phyloP scores from a whole-genome alignment of 2,113 vertebrate genomes.

The Orthochromis indermauri region DNA sequence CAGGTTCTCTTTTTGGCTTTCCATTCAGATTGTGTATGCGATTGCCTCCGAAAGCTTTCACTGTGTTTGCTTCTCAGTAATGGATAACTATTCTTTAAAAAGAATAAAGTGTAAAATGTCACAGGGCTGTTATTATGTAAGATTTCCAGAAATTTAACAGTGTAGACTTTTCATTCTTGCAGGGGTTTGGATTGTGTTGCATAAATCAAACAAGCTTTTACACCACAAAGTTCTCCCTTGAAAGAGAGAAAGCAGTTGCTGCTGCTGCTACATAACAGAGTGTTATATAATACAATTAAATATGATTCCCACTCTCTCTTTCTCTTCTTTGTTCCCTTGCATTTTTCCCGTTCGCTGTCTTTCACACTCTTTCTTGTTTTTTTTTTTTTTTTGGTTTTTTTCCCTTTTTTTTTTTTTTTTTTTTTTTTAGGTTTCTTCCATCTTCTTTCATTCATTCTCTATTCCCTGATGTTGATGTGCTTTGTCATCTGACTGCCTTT shows the following conservation, averaged over 20 bases:
- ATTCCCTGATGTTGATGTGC: constrained; percentile 1
- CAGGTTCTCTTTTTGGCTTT: not conserved
- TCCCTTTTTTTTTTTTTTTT: not conserved
- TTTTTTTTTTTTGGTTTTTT: not conserved
- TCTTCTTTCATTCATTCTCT: not conserved
- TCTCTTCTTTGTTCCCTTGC: constrained; percentile 5
- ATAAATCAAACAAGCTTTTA: constrained; percentile 29
- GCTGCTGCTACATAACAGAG: constrained; percentile 13
- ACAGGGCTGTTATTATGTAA: not conserved
- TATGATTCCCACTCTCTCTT: not conserved
- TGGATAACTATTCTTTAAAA: not conserved
- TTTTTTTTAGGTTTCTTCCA: not conserved
- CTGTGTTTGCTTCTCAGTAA: not conserved
- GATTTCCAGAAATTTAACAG: not conserved
- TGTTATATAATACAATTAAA: constrained; percentile 62
- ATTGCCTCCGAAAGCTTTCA: not conserved
- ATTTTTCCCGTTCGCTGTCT: not conserved
- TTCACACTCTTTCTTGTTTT: not conserved
- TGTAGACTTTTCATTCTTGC: not conserved
- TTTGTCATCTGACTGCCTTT: constrained; percentile 37
- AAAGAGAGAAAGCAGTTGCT: constrained; percentile 42
- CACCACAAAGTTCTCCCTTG: constrained; percentile 1
- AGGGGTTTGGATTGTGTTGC: not conserved
- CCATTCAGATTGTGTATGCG: not conserved
- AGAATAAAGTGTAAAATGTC: not conserved